Evolutionary conservation across 2,888 invertebrate species (phyloP), one percentile per base, ranked within the genome.

Genomic region (Leptopilina drosophilae): DNA sequence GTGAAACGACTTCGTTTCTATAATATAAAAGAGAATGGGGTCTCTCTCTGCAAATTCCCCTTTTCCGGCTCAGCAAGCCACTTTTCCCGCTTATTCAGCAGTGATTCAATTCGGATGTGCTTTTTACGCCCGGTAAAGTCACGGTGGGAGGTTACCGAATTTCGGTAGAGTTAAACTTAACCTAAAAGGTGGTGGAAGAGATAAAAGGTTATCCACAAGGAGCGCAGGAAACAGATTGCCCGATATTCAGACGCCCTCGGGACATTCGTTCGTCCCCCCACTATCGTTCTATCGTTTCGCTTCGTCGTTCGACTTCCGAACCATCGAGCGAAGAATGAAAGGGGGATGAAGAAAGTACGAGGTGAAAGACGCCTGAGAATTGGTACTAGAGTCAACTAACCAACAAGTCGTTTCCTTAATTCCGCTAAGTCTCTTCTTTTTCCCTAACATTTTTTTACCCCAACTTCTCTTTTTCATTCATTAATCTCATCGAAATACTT

Each of bases 161-260:
- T 82, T 83, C 84, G 85, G 84, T 84, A 84, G 83, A 78, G 83
- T 81, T 84, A 82, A 77, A 80, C 84, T 82, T 82, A 84, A 82
- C 84, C 81, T 82, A 80, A 82, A 82, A 78, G 81, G 79, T 80
- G 82, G 84, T 76, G 80, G 82, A 85, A 83, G 85, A 86, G 81
- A 82, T 84, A 78, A 82, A 33, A 91, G 92, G 92, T 92, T 91
- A 92, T 92, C 92, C 92, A 89, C 62, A 66, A 46, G 46, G 46
- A 49, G 84, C 85, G 87, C 85, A 87, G 89, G 86, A 88, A 90
- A 90, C 90, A 89, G 89, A 92, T 92, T 90, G 90, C 91, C 82
- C 87, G 85, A 87, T 86, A 89, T 89, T 89, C 93, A 92, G 91
- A 92, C 92, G 92, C 92, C 92, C 92, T 92, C 92, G 92, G 92